Conservation (phyloP, 92 coral and sea anemone species). For the Diadumene lineata region DNA sequence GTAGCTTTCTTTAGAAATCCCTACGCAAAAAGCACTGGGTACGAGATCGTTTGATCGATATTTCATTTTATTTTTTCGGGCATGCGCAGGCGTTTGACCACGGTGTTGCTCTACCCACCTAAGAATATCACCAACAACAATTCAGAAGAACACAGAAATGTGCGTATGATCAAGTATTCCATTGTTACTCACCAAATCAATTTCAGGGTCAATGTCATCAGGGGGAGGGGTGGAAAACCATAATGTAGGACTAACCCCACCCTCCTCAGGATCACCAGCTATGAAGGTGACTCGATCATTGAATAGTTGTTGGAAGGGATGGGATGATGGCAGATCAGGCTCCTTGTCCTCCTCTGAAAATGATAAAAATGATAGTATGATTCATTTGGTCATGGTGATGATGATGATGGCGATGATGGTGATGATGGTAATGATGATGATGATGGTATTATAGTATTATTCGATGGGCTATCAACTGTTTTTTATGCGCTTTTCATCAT, state of each 20-base stretch:
- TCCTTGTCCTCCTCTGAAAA: conserved; percentile 76
- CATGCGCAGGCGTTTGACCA: too few species aligned
- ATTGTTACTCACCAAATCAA: conserved; percentile 71
- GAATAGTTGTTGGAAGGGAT: conserved; percentile 87
- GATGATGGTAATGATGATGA: background rate
- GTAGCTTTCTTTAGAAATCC: too few species aligned
- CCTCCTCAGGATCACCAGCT: conserved; percentile 89
- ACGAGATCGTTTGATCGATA: too few species aligned
- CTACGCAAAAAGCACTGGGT: too few species aligned
- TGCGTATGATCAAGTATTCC: background rate
- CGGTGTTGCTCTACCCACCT: too few species aligned
- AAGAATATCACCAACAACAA: too few species aligned
- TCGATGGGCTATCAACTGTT: too few species aligned
- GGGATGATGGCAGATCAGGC: conserved; percentile 89
- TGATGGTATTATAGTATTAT: background rate
- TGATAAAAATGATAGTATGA: background rate
- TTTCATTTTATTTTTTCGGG: too few species aligned
- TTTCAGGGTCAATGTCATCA: conserved; percentile 93
- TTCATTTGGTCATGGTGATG: background rate
- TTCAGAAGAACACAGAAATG: too few species aligned
- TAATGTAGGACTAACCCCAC: conserved; percentile 89
- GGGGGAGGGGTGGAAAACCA: conserved; percentile 99
- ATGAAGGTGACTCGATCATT: conserved; percentile 76
- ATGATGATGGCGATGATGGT: background rate
- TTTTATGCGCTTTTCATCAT: too few species aligned